phyloP scores from a whole-genome alignment of 2,113 vertebrate genomes.

The Probosciger aterrimus region DNA sequence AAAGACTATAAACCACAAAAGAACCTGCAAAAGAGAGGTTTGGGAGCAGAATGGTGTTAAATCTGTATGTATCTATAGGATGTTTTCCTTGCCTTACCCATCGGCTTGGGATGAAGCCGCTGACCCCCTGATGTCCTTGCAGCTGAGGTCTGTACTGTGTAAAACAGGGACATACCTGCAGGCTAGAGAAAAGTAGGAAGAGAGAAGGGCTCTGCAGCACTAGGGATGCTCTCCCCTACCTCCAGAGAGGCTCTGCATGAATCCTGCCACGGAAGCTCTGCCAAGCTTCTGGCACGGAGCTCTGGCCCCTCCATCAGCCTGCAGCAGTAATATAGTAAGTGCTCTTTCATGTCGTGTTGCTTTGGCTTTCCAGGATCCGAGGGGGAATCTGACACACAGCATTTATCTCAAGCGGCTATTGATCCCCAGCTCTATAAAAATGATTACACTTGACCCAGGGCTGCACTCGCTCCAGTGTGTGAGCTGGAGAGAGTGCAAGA shows the following conservation, averaged over 20 bases:
- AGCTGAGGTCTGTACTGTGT: background rate
- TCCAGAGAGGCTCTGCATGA: background rate
- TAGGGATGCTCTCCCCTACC: background rate
- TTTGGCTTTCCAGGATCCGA: conserved; percentile 14
- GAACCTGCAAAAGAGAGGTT: background rate
- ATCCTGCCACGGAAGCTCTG: background rate
- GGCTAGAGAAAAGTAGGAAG: background rate
- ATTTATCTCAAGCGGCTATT: conserved; percentile 63
- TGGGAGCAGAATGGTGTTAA: background rate
- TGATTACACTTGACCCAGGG: conserved; percentile 64
- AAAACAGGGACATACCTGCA: background rate
- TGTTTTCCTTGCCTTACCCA: background rate
- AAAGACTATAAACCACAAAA: background rate
- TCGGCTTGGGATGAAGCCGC: background rate
- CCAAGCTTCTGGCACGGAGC: background rate
- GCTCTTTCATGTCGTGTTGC: background rate
- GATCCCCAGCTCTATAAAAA: conserved; percentile 71
- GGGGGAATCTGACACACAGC: conserved; percentile 1
- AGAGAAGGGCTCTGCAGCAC: background rate
- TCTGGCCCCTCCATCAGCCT: background rate
- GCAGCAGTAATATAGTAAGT: conserved; percentile 44
- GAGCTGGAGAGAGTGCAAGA: background rate
- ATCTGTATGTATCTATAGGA: background rate
- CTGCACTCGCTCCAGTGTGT: background rate
- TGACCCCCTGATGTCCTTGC: fast-evolving